Evolutionary conservation across 2,113 vertebrate genomes (phyloP), one percentile per base, ranked within the genome.

Genomic region (Pedetes capensis): DNA sequence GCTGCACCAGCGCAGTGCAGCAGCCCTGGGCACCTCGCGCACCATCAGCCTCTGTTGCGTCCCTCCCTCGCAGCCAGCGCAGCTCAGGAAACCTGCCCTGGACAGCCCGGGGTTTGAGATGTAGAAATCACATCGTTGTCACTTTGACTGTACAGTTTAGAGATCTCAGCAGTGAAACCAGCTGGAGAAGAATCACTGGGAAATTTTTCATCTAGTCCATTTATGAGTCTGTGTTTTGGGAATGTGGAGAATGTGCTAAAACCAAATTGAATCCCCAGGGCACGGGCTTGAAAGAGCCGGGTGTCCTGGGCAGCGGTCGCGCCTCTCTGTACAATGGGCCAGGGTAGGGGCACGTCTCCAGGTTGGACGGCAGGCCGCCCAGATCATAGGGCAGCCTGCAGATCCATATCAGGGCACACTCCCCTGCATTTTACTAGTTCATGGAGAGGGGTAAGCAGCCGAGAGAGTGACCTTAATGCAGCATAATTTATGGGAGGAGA

Each of bases 11-110:
- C n/a, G 32, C 76, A 1, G 18, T 1, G 37, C 0, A 0, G 76
- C 92, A 95, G 95, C 89, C 93, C 75, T 57, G 25, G 0, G 75
- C 86, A n/a, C 68, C 86, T 11, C 87, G 63, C 59, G 25, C 10
- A 0, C 3, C 12, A 27, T 14, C 7, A 23, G 51, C 25, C 64
- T 59, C 44, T 22, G 51, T 29, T 37, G 64, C 44, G 51, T 68
- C 34, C 34, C 37, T n/a, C n/a, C n/a, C n/a, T n/a, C n/a, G n/a
- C n/a, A 2, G 23, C 34, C 61, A 51, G 11, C 8, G n/a, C n/a
- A n/a, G 18, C 17, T 34, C 32, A 2, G 32, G 68, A 32, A 53
- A 32, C 32, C 29, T 17, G 27, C 4, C 11, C 37, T 8, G 34
- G 14, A 71, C 20, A 2, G 55, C 61, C 22, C 3, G 1, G 51